Base-by-base conservation (phyloP, 2,888 invertebrate genomes). In the Flabesymbios commensalis region DNA sequence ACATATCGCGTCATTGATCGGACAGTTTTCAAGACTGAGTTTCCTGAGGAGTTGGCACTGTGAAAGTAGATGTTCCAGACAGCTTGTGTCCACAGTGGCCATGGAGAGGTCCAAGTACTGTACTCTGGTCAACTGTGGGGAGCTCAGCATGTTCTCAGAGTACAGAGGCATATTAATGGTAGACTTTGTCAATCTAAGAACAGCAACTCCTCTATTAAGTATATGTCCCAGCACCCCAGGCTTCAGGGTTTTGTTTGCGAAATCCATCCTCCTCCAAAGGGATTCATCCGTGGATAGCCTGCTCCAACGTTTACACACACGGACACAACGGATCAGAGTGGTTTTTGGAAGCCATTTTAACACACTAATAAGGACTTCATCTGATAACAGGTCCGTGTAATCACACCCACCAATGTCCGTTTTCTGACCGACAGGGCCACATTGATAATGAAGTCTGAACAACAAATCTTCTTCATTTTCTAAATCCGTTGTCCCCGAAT, bases 101-200 rank as follows among this genome's bases (percentile, higher is more conserved):
- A 94, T 90, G 76, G 93, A 92, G 14, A 95, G 85, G 82, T 95
- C 95, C 65, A 95, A 83, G 82, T 89, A 93, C 74, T 92, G 90
- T n/a, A 95, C 84, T 64, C 71, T 75, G 7, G 72, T n/a, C n/a
- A n/a, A n/a, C n/a, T n/a, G n/a, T n/a, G n/a, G n/a, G n/a, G n/a
- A n/a, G n/a, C n/a, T n/a, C n/a, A n/a, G n/a, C n/a, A n/a, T n/a
- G n/a, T n/a, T n/a, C n/a, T n/a, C n/a, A n/a, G n/a, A n/a, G n/a
- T n/a, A n/a, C n/a, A n/a, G n/a, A n/a, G n/a, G n/a, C n/a, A n/a
- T n/a, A n/a, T n/a, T n/a, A n/a, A n/a, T n/a, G n/a, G n/a, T n/a
- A 0, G 92, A 86, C 77, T 90, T 90, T 2, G 94, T 89, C 43
- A 94, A 84, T 62, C 94, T 85, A 4, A 94, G 83, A 56, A 92